Evolutionary conservation across 2,888 invertebrate genomes (phyloP).

Genomic region (Eledona agricola): DNA sequence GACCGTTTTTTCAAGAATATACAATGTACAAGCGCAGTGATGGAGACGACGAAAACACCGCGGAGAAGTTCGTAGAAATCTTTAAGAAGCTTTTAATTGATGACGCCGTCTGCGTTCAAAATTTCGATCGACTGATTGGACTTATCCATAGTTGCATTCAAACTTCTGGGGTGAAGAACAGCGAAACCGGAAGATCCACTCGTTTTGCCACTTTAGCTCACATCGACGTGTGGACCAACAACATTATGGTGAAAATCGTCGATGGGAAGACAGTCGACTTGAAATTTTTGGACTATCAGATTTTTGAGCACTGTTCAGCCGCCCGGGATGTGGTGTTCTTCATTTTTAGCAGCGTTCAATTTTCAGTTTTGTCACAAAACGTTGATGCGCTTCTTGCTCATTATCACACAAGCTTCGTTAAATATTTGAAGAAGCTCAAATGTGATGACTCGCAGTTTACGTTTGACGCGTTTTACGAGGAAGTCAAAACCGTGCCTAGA

Average conservation of each 20-base stretch:
- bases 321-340: slow-evolving; percentile 19
- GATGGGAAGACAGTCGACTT: slow-evolving; percentile 1
- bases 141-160: no score
- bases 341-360: slow-evolving; percentile 8
- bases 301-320: slow-evolving; percentile 12
- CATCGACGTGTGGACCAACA: slow-evolving; percentile 16
- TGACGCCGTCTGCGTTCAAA: slow-evolving; percentile 3
- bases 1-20: slow-evolving; percentile 13
- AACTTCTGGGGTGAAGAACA: no score
- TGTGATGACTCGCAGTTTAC: slow-evolving; percentile 4
- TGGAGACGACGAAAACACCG: slow-evolving; percentile 2
- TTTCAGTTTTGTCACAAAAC: slow-evolving; percentile 2
- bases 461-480: slow-evolving; percentile 6
- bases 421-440: slow-evolving; percentile 7
- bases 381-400: slow-evolving; percentile 12
- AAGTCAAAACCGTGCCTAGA: slow-evolving; percentile 6
- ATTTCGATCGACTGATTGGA: no score
- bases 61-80: slow-evolving; percentile 4
- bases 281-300: slow-evolving; percentile 18
- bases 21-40: slow-evolving; percentile 1
- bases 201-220: slow-evolving; percentile 5
- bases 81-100: no score
- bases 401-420: slow-evolving; percentile 3
- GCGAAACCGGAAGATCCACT: no score
- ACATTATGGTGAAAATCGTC: slow-evolving; percentile 16